These are phyloP conservation scores for Micromys minutus DNA, from an alignment of 2,113 vertebrate genomes.

Conservation along the genomic window DNA sequence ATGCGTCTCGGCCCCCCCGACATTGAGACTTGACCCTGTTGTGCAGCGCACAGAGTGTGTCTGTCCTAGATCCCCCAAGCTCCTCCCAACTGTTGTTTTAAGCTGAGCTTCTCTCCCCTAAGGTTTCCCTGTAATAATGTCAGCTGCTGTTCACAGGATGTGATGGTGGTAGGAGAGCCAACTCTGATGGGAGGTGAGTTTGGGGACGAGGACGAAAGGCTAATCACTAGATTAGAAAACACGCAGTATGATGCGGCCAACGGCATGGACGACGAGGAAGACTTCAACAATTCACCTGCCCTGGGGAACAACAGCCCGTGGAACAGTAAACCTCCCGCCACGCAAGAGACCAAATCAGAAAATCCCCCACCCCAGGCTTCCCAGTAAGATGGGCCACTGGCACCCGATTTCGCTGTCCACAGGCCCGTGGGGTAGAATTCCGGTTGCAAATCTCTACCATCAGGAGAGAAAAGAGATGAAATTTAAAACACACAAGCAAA, in stretches of 20 bases:
- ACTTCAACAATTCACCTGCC: constrained; percentile 97
- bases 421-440: constrained; percentile 68
- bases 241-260: constrained; percentile 99
- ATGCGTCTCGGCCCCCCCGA: constrained; percentile 76
- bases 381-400: constrained; percentile 86
- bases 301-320: constrained; percentile 96
- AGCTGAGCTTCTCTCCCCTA: constrained; percentile 87
- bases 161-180: constrained; percentile 99
- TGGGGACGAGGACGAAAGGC: constrained; percentile 99
- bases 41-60: constrained; percentile 75
- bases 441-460: constrained; percentile 73
- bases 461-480: constrained; percentile 67
- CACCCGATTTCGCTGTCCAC: constrained; percentile 48
- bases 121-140: constrained; percentile 90
- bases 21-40: constrained; percentile 74
- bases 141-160: constrained; percentile 94
- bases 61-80: constrained; percentile 71
- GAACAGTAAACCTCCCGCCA: constrained; percentile 94
- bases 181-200: constrained; percentile 99
- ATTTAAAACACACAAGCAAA: constrained; percentile 13
- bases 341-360: constrained; percentile 96
- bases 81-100: constrained; percentile 84
- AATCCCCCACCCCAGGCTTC: constrained; percentile 96
- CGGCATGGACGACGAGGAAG: constrained; percentile 98
- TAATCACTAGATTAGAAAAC: constrained; percentile 99